phyloP scores from a whole-genome alignment of 2,888 invertebrate genomes.

The Microctonus brassicae region DNA sequence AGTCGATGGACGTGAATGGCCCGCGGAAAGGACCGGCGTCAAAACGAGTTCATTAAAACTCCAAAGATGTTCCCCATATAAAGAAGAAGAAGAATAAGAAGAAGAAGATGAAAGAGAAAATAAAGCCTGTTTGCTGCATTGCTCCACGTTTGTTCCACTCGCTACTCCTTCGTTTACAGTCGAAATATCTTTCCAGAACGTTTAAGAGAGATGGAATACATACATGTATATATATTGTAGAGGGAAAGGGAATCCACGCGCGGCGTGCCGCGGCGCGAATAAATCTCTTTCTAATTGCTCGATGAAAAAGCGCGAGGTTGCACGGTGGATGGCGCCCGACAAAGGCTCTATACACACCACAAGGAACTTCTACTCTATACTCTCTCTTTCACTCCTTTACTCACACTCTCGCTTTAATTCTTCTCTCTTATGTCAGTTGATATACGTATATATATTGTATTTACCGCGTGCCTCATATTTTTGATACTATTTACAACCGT shows the following conservation, averaged over 20 bases:
- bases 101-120: neutral
- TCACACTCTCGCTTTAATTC: neutral
- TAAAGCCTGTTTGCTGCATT: constrained; percentile 4
- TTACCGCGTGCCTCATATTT: neutral
- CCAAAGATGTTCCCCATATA: constrained; percentile 33
- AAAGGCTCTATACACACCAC: constrained; percentile 50
- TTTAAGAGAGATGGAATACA: constrained; percentile 13
- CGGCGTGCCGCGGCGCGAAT: constrained; percentile 52
- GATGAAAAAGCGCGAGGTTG: constrained; percentile 59
- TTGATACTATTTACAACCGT: neutral
- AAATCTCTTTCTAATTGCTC: constrained; percentile 67
- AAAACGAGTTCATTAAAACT: constrained; percentile 66
- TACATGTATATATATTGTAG: neutral
- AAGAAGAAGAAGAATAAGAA: neutral
- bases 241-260: constrained; percentile 33
- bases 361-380: neutral
- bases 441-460: neutral
- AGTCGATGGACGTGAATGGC: constrained; percentile 30
- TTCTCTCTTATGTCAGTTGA: neutral
- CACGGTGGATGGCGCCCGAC: constrained; percentile 59
- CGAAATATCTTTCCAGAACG: constrained; percentile 5
- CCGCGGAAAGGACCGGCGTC: constrained; percentile 49
- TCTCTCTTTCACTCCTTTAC: neutral
- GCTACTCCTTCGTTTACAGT: constrained; percentile 9
- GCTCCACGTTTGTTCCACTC: constrained; percentile 22